Base-by-base conservation (phyloP, 2,797 vertebrate species). In the Cossypha niveicapilla region DNA sequence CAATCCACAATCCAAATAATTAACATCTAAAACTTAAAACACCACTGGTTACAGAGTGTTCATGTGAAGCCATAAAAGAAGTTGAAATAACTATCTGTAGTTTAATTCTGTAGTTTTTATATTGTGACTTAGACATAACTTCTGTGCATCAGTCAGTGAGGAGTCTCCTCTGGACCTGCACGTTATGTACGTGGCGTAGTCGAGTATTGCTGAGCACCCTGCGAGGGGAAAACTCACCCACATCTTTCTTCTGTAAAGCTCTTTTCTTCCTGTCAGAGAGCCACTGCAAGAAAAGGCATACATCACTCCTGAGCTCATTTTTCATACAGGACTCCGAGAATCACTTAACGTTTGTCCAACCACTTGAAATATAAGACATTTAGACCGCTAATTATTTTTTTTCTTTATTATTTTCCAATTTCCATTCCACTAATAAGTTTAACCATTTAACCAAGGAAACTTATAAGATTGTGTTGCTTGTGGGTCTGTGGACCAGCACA, bases 231-330 rank as follows among this genome's bases (percentile, higher is more conserved):
- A 89, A 98, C 99, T 98, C 95, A 99, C 99, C 99, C 7, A 98
- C 98, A 99, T 99, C 98, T 96, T 98, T 98, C 97, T 99, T 99
- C 96, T 99, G 99, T 12, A 99, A 93, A 18, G 98, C 98, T 93
- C 99, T 98, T 97, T 99, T 99, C 97, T 99, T 99, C 80, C 98
- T 98, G 94, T 99, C 99, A 5, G 99, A 99, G 63, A 99, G 97
- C 99, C 99, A 99, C 99, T 99, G 94, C 22, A 94, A 96, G n/a
- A 70, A 89, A 97, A 92, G 1, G 57, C 1, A 34, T 22, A 27
- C 23, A 66, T 18, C 62, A 81, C n/a, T 17, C 5, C 7, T 22
- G 30, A 90, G 58, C 18, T 66, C 65, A 19, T 28, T 37, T 60
- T 3, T 47, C 10, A 7, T 1, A 21, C 27, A 42, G 6, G 4